Evolutionary conservation across 2,797 vertebrate species (phyloP).

Genomic region (Sitta carolinensis): DNA sequence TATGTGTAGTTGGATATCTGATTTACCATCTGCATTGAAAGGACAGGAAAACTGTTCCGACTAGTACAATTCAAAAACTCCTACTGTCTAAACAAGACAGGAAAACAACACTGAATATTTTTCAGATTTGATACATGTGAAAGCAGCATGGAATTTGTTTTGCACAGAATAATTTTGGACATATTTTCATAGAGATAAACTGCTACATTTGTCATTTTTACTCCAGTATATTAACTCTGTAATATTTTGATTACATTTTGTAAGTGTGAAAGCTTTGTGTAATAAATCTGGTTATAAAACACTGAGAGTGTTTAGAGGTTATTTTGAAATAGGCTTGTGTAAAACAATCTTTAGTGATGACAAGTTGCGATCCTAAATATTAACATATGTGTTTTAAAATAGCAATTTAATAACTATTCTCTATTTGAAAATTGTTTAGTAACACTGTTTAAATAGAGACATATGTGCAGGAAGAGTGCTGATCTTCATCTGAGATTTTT

Average conservation of each 20-base stretch:
- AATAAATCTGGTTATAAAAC: neutral
- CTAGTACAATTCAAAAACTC: fast-evolving
- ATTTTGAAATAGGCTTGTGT: neutral
- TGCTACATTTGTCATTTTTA: neutral
- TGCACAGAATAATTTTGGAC: neutral
- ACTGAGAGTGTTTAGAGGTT: neutral
- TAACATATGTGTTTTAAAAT: constrained; percentile 1
- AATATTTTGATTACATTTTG: neutral
- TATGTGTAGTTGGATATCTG: neutral
- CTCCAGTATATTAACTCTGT: neutral
- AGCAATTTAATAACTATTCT: neutral
- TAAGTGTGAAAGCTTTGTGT: neutral
- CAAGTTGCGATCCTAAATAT: neutral
- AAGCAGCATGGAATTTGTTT: neutral
- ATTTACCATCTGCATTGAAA: neutral
- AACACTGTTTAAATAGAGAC: neutral
- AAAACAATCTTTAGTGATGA: neutral
- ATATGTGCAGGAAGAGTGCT: neutral
- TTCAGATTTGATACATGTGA: neutral
- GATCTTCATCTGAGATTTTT: neutral
- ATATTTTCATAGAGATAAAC: neutral
- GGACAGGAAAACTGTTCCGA: neutral
- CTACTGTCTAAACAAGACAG: neutral
- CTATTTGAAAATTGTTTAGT: neutral
- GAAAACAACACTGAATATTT: neutral